A percentile compares a stretch with the other conserved stretches of the same genome.
Conservation (phyloP, 2,113 vertebrate species). For the Dermatemys mawii region DNA sequence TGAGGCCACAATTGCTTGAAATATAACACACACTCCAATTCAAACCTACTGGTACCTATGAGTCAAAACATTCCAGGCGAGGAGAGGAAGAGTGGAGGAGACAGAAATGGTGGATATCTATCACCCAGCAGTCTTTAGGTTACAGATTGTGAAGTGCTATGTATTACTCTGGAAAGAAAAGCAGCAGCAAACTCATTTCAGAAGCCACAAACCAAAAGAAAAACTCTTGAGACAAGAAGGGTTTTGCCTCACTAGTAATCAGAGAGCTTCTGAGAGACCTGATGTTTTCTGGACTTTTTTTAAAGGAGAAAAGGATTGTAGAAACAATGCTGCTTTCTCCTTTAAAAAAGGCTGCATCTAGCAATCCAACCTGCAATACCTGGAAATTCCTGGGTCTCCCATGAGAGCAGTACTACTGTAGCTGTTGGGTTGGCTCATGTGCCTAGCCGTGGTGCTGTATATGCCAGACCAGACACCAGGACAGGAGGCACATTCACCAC, state of each 20-base stretch:
- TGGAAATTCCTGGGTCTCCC: neutral
- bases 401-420: neutral
- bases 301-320: neutral
- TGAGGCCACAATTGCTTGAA: neutral
- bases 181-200: neutral
- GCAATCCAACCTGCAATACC: neutral
- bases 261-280: neutral
- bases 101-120: neutral
- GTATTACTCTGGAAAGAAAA: neutral
- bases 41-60: neutral
- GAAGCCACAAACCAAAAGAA: neutral
- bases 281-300: neutral
- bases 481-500: neutral
- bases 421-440: neutral
- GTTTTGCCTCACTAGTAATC: neutral
- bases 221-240: neutral
- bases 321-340: neutral
- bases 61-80: neutral
- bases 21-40: neutral
- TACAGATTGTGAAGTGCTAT: neutral
- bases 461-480: neutral
- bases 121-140: neutral
- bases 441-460: neutral
- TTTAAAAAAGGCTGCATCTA: neutral
- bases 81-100: accelerated